phyloP scores from a whole-genome alignment of 2,888 invertebrate species.

The Seladonia tumulorum region DNA sequence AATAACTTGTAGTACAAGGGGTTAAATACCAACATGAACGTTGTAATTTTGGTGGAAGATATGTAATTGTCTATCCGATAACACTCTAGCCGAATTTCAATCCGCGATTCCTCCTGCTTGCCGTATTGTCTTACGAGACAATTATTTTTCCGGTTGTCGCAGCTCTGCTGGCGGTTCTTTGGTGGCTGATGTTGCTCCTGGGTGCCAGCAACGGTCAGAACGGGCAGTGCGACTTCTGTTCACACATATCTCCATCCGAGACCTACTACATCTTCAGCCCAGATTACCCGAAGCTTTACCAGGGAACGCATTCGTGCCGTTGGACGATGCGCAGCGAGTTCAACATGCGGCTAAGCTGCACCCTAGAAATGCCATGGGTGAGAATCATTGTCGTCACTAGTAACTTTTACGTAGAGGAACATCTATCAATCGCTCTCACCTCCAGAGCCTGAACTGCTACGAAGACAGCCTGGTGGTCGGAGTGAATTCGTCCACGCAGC shows the following conservation, averaged over 20 bases:
- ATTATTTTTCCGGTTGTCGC: not conserved
- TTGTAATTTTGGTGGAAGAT: not conserved
- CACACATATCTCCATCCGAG: conserved; percentile 80
- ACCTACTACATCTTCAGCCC: conserved; percentile 85
- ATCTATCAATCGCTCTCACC: not conserved
- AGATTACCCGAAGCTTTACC: conserved; percentile 85
- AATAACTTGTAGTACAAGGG: too few relatives aligned
- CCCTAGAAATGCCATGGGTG: conserved; percentile 85
- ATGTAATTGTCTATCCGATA: not conserved
- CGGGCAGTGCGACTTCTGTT: conserved; percentile 84
- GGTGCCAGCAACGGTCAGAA: conserved; percentile 75
- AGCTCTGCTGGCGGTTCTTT: conserved; percentile 18
- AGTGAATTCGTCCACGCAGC: conserved; percentile 84
- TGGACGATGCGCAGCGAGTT: conserved; percentile 85
- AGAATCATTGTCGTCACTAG: conserved; percentile 53
- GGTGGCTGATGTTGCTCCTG: not conserved
- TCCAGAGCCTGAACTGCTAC: conserved; percentile 84
- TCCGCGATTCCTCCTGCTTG: not conserved
- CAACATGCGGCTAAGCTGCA: conserved; percentile 83
- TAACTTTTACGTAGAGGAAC: not conserved
- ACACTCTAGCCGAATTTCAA: not conserved
- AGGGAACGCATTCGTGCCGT: conserved; percentile 82
- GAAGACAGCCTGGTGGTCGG: conserved; percentile 85
- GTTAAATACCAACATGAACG: too few relatives aligned
- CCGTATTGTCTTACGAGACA: not conserved